Base-by-base conservation (phyloP, 2,797 vertebrate species). In the Epinephelus malabaricus region DNA sequence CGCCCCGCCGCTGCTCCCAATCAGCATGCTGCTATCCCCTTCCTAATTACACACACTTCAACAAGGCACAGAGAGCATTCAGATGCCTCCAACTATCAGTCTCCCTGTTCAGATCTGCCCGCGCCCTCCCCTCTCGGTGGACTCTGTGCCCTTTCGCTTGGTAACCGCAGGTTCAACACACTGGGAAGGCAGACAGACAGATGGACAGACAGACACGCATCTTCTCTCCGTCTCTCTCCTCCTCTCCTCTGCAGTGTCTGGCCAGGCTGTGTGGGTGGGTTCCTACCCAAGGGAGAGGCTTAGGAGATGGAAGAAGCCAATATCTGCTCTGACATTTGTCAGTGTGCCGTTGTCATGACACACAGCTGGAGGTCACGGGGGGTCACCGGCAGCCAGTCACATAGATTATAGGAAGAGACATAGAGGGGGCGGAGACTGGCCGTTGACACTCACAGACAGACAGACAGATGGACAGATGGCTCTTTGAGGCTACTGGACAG, bases 241-340 rank as follows among this genome's bases (percentile, higher is more conserved):
- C 71, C 54, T 66, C 62, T 80, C 63, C 76, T 86, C 78, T 51
- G 70, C 85, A 69, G 78, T 55, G 76, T 84, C 76, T 84, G 89
- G 53, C 71, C 83, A 78, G 82, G 77, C 82, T 76, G 78, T 59
- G 87, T 88, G 91, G 92, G 90, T 84, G 79, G 86, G 79, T 86
- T 88, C 30, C 72, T 70, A 81, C 86, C 91, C 86, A 69, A 58
- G 88, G 89, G 90, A 89, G 73, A 86, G 43, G 86, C 79, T 84
- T 62, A 56, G 73, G 75, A 88, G 90, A 92, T 63, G 82, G 82
- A 91, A 73, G 84, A 86, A 90, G 91, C 93, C 90, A 93, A 92
- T 92, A 93, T 93, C 91, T 78, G 64, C 84, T 86, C 83, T 90
- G 93, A 94, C 92, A 92, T 94, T 94, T 93, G 90, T 93, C 89